Evolutionary conservation across 2,888 invertebrate species (phyloP), one percentile per base, ranked within the genome.

Genomic region (Cerastis leucographa): DNA sequence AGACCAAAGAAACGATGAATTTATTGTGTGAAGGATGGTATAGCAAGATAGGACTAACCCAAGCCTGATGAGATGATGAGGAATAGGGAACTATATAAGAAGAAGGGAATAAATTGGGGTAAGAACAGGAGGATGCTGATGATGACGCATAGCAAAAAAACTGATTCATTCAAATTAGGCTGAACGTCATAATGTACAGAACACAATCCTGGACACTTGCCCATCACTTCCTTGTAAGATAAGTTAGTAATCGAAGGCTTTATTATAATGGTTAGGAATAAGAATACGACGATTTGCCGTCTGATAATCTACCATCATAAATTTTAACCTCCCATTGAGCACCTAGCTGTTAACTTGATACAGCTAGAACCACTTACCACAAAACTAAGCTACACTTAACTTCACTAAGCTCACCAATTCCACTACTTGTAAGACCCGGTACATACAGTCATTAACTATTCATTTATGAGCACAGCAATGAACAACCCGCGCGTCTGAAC

Each of bases 371-470:
- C 51, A 11, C 49, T 59, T 35, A 25, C 49, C 51, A 65, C 44
- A 29, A 51, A 0, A 65, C 22, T 64, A 12, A 59, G 35, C 65
- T 68, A 44, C 12, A 51, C 8, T 19, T 46, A 54, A 68, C 29
- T 65, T 68, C 25, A 19, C 51, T 54, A 44, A 66, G 29, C 64
- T 40, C 9, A 4, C 9, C 40, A 14, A 56, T 22, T n/a, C 19
- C 62, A 35, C 64, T 44, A 44, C 62, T 74, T 17, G 40, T 51
- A 42, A 62, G 22, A n/a, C 42, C 61, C 65, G 59, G 61, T 44
- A 51, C n/a, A 67, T 51, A 65, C 72, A n/a, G n/a, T n/a, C n/a
- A 87, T 82, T 73, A 75, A 71, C 65, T 85, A 87, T 86, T 87
- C 78, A 83, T 87, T 79, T 68, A 74, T 76, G 72, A 70, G 64